Evolutionary conservation across 2,113 vertebrate species (phyloP).

Genomic region (Engraulis encrasicolus): DNA sequence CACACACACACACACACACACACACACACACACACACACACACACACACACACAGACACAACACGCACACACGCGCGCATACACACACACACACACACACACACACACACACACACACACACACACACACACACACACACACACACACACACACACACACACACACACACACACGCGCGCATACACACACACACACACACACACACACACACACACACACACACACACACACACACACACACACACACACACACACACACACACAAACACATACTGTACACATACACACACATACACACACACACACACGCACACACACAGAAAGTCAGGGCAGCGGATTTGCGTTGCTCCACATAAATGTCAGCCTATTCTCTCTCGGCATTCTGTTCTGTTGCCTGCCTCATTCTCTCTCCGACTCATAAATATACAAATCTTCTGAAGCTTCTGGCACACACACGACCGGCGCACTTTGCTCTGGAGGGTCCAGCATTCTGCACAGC

Average conservation of each 20-base stretch:
- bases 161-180: no score
- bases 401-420: background rate
- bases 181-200: no score
- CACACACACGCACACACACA: no score
- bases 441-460: no score
- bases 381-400: conserved; percentile 3
- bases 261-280: no score
- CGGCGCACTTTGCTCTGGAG: background rate
- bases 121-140: background rate
- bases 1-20: background rate
- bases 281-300: background rate
- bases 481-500: background rate
- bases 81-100: no score
- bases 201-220: background rate
- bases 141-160: background rate
- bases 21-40: background rate
- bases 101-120: background rate
- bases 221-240: background rate
- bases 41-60: no score
- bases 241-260: no score
- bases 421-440: conserved; percentile 19
- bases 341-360: background rate
- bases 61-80: background rate
- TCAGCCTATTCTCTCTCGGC: conserved; percentile 8
- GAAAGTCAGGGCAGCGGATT: background rate